These are phyloP conservation scores for Aythya baeri DNA, from an alignment of 2,113 vertebrate species.

Conservation along the genomic window DNA sequence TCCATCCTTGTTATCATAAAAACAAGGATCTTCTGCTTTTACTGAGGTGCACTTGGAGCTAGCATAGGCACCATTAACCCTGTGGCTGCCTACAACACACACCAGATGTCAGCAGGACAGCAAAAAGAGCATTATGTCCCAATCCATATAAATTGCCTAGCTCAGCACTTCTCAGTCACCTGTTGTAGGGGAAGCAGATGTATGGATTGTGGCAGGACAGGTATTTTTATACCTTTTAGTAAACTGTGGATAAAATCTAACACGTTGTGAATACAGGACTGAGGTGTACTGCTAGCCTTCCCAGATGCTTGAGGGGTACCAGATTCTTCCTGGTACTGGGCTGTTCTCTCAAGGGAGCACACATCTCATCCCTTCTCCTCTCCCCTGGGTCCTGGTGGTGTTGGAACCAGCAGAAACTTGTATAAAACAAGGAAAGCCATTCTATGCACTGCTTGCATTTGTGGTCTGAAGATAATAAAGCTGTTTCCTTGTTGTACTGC, in stretches of 20 bases:
- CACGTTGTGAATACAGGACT: not conserved
- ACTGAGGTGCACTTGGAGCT: not conserved
- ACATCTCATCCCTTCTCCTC: not conserved
- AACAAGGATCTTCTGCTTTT: not conserved
- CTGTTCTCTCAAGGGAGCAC: not conserved
- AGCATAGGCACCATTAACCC: not conserved
- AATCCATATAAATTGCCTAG: not conserved
- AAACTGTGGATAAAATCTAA: not conserved
- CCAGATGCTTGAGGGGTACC: not conserved
- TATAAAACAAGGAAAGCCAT: not conserved
- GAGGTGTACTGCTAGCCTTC: not conserved
- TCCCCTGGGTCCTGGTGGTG: not conserved
- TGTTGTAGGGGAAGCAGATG: not conserved
- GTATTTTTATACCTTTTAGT: not conserved
- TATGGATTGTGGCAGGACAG: not conserved
- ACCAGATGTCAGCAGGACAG: not conserved
- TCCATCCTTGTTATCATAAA: not conserved
- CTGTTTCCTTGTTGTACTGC: not conserved
- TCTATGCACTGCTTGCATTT: not conserved
- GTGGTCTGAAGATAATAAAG: not conserved
- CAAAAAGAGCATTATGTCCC: rapidly evolving
- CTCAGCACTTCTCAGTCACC: not conserved
- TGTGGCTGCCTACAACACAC: not conserved
- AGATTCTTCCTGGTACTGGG: not conserved
- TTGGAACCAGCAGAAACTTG: not conserved